Conservation (phyloP, 2,113 vertebrate species). For the Amazona vittata region DNA sequence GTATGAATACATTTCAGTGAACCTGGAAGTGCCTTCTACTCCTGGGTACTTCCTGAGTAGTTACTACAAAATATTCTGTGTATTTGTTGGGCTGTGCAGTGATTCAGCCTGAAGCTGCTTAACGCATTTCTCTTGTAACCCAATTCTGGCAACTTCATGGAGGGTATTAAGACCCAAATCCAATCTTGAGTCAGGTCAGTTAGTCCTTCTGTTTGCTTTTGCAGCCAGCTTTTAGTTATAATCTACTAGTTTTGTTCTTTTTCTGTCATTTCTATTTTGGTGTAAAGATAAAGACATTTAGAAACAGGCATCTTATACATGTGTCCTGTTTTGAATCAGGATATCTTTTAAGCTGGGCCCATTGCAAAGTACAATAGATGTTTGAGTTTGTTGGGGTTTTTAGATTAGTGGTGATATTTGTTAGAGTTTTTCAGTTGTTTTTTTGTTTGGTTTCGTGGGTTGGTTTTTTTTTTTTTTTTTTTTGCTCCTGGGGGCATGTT, state of each 20-base stretch:
- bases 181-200: constrained; percentile 9
- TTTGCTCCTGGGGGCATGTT: not conserved
- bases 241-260: not conserved
- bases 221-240: not conserved
- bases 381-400: not conserved
- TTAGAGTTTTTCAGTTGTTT: not conserved
- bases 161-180: constrained; percentile 25
- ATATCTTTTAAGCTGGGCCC: not conserved
- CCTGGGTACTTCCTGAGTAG: not conserved
- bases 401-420: not conserved
- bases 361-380: not conserved
- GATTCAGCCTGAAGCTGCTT: not conserved
- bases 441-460: not conserved
- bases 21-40: not conserved
- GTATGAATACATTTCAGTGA: not conserved
- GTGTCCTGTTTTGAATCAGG: not conserved
- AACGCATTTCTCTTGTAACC: not conserved
- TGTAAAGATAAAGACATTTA: not conserved
- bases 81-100: not conserved
- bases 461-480: not conserved
- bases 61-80: not conserved
- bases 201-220: constrained; percentile 41
- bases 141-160: not conserved
- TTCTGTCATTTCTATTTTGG: not conserved
- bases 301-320: not conserved